Evolutionary conservation across 2,888 invertebrate species (phyloP).

Genomic region (Eudasyphora cyanicolor): DNA sequence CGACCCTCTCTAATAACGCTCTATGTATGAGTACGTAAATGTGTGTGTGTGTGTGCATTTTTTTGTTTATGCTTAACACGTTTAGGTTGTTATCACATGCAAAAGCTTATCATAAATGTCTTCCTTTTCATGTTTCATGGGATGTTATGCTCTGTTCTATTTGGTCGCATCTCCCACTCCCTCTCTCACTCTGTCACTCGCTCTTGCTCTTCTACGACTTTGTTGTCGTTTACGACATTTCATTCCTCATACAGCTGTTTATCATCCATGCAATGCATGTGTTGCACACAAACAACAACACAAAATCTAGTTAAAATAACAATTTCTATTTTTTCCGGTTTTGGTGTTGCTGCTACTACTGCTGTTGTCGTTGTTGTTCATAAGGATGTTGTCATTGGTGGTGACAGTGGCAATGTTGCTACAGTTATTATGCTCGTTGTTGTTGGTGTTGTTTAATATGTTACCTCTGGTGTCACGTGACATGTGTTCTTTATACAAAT

Average conservation of each 20-base stretch:
- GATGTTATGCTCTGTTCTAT: conserved; percentile 11
- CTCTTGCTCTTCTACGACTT: no score
- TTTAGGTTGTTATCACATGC: conserved; percentile 66
- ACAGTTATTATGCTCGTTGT: conserved; percentile 61
- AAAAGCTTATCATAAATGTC: conserved; percentile 66
- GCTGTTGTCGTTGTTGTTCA: not conserved
- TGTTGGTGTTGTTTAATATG: conserved; percentile 50
- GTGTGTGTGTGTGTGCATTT: not conserved
- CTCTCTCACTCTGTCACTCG: not conserved
- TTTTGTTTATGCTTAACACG: conserved; percentile 65
- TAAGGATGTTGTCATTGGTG: not conserved
- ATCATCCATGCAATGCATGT: not conserved
- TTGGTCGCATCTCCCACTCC: not conserved
- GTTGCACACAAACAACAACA: no score
- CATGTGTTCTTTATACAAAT: conserved; percentile 58
- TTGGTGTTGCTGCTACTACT: not conserved
- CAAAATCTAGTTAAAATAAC: conserved; percentile 56
- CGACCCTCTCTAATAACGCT: no score
- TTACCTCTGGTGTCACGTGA: conserved; percentile 66
- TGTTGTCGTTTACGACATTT: no score
- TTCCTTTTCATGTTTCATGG: conserved; percentile 26
- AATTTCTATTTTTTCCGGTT: conserved; percentile 33
- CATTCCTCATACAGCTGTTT: conserved; percentile 11
- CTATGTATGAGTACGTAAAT: not conserved
- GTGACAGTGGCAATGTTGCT: conserved; percentile 6